Evolutionary conservation across 2,888 invertebrate species (phyloP).

Genomic region (Parthenolecanium corni): DNA sequence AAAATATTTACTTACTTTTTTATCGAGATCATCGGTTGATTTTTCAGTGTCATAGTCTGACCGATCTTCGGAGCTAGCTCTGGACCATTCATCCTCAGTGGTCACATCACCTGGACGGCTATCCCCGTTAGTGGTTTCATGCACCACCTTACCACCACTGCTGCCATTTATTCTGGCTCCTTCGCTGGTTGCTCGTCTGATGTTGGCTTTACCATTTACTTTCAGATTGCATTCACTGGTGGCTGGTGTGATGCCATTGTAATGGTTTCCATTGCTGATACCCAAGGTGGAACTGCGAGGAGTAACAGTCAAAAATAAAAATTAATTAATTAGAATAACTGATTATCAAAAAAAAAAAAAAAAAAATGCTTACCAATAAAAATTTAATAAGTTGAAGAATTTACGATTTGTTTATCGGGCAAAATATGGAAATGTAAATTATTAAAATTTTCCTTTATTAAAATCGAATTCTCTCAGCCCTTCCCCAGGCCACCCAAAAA

Average conservation of each 20-base stretch:
- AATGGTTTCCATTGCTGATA: conserved; percentile 18
- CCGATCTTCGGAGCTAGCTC: conserved; percentile 56
- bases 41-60: conserved; percentile 46
- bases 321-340: neutral
- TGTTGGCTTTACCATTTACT: conserved; percentile 31
- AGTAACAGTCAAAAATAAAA: neutral
- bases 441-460: no score
- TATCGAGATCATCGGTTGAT: conserved; percentile 55
- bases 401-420: no score
- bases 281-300: conserved; percentile 13
- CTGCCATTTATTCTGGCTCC: conserved; percentile 25
- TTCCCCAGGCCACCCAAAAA: no score
- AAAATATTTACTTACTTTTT: conserved; percentile 39
- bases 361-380: no score
- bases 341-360: no score
- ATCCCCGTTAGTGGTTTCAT: conserved; percentile 38
- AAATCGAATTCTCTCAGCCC: no score
- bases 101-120: conserved; percentile 50
- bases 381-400: no score
- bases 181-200: conserved; percentile 33
- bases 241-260: neutral
- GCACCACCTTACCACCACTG: conserved; percentile 4
- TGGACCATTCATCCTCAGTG: conserved; percentile 60
- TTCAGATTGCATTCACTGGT: conserved; percentile 2
- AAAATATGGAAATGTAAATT: no score